Conservation (phyloP, 2,888 invertebrate species). For the Prosapia bicincta region DNA sequence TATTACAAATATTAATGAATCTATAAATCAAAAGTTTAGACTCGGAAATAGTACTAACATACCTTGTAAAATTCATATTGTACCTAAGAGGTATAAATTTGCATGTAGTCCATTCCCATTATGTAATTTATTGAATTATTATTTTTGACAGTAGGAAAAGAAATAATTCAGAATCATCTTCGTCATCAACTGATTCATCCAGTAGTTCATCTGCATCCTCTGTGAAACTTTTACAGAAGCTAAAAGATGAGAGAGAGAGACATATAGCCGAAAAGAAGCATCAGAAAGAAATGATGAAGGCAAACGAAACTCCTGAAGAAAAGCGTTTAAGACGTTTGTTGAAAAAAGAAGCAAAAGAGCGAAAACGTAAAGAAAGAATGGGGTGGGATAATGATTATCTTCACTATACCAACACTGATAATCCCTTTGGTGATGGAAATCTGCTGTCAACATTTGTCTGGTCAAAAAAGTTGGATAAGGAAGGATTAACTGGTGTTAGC, state of each 20-base stretch:
- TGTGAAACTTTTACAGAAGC: slow-evolving; percentile 64
- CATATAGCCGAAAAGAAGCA: slow-evolving; percentile 62
- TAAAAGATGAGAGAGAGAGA: slow-evolving; percentile 67
- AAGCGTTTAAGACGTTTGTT: slow-evolving; percentile 77
- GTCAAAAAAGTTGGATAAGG: slow-evolving; percentile 93
- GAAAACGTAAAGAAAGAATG: slow-evolving; percentile 84
- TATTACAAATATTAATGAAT: too few species aligned
- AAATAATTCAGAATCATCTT: slow-evolving; percentile 40
- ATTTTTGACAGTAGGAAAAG: slow-evolving; percentile 36
- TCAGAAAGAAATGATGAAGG: slow-evolving; percentile 75
- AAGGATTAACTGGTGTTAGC: slow-evolving; percentile 76
- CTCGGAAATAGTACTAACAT: too few species aligned
- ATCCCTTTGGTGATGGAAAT: slow-evolving; percentile 97
- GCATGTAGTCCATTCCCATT: background rate
- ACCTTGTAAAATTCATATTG: too few species aligned
- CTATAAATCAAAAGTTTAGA: too few species aligned
- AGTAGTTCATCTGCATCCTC: slow-evolving; percentile 42
- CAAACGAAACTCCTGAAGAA: slow-evolving; percentile 93
- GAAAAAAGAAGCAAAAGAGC: slow-evolving; percentile 91
- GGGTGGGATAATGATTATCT: slow-evolving; percentile 97
- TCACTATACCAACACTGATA: slow-evolving; percentile 96
- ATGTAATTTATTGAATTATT: background rate
- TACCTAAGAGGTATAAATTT: too few species aligned
- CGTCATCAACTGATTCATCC: slow-evolving; percentile 33
- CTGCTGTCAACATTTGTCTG: slow-evolving; percentile 94